Base-by-base conservation (phyloP, 2,113 vertebrate genomes). In the Physeter macrocephalus region DNA sequence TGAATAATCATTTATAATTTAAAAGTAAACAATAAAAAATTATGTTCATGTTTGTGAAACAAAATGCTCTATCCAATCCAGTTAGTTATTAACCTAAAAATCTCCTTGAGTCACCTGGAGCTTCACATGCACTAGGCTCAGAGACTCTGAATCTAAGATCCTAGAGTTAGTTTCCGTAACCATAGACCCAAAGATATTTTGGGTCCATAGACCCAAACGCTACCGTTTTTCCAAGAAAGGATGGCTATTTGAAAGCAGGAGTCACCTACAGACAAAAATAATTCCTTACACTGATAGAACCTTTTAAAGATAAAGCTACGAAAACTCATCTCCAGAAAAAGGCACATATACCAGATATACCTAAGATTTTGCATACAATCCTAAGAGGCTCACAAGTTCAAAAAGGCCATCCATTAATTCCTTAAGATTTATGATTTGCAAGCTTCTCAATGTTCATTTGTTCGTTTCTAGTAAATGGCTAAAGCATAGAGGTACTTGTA, bases 1-100 rank as follows among this genome's bases (percentile, higher is more conserved):
- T 93, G 87, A 92, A 97, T 97, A 96, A 97, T 96, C 78, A 96
- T 52, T 97, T 82, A 90, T 88, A 92, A 96, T 97, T 97, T 97
- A 96, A 89, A 97, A 92, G 89, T 95, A 97, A 97, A 96, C 88
- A 95, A 41, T 69, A 95, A 80, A 69, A 93, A 96, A 97, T 97
- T 97, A 93, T 90, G 74, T 94, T 96, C 82, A 87, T 93, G 92
- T 97, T 97, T 97, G 49, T 92, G 74, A 97, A 98, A 95, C 96
- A 97, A 97, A 97, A 95, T 8, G 10, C 20, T 88, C 39, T 90
- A 25, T 23, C 74, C 67, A 77, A 95, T 93, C 78, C 57, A 90
- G 74, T 90, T 92, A 89, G 67, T 86, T 80, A 94, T 69, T 54
- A 94, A 85, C n/a, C 52, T 57, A 39, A 57, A 82, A 83, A 67